Base-by-base conservation (phyloP, 2,797 vertebrate genomes). In the Alectoris magna region DNA sequence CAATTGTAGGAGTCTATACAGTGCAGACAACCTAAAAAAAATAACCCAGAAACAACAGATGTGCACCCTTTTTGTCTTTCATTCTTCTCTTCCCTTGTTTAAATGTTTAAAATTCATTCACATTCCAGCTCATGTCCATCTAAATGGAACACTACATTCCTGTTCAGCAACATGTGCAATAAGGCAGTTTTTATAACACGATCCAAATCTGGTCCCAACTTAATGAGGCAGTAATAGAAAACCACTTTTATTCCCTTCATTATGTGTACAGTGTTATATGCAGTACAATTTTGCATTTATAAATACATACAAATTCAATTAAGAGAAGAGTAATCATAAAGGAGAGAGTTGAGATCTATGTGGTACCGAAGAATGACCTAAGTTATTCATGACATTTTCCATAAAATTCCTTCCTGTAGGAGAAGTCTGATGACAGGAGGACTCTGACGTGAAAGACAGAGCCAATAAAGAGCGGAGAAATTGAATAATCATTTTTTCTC, bases 91-190 rank as follows among this genome's bases (percentile, higher is more conserved):
- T 89, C 62, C 43, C 39, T 75, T 78, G 46, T 16, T 82, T 14
- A 80, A 21, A 83, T 58, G 29, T 38, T 87, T 79, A 62, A 90
- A 87, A 72, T 87, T 95, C 60, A 77, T 44, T 85, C 56, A 67
- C 31, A 26, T 90, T 74, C 55, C 68, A 82, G 51, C 36, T 70
- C 91, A 79, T 16, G 39, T 81, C 82, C 41, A 74, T 83, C 49
- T 73, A 87, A 89, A 84, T 72, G 43, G 22, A 93, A 53, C 38
- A 77, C 60, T 81, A n/a, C 39, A 53, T 89, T 85, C 70, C 59
- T 78, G 13, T 69, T 86, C 69, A 91, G 79, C 55, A 86, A 19
- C 62, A 75, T 38, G 29, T 83, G 67, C 79, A 89, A 44, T 72
- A 80, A 89, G 59, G 79, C 64, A 43, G 49, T 85, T 82, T 93